Percentiles rank a stretch among this genome's conserved stretches.
Conservation (phyloP, 2,888 invertebrate genomes). For the Hydroisotoma schaefferi region DNA sequence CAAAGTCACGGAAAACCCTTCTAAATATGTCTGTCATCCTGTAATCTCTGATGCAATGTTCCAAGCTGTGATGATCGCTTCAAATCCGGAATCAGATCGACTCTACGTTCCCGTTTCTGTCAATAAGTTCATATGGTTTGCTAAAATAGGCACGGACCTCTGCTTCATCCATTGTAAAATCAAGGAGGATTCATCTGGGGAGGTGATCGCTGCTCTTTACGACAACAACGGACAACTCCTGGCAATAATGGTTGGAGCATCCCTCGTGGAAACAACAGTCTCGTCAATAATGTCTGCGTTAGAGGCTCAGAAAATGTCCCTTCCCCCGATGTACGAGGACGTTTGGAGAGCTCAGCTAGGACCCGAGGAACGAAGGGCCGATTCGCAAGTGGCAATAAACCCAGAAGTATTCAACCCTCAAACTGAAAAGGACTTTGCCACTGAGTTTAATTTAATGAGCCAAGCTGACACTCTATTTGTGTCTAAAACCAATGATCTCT, state of each 20-base stretch:
- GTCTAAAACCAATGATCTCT: not conserved
- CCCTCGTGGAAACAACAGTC: conserved; percentile 8
- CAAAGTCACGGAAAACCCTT: not conserved
- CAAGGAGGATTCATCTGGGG: not conserved
- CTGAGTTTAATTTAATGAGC: not conserved
- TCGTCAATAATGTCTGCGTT: not conserved
- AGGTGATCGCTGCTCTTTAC: not conserved
- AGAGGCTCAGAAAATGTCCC: not conserved
- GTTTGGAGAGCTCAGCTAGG: conserved; percentile 4
- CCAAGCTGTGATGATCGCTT: conserved; percentile 6
- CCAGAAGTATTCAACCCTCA: not conserved
- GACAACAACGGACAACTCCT: conserved; percentile 1
- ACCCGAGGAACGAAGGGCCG: not conserved
- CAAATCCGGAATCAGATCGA: not conserved
- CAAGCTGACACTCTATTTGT: not conserved
- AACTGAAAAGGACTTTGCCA: not conserved
- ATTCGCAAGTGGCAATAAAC: not conserved
- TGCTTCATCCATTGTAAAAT: not conserved
- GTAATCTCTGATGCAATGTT: conserved; percentile 7
- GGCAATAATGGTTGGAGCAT: conserved; percentile 7
- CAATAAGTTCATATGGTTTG: conserved; percentile 8
- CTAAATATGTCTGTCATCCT: conserved; percentile 8
- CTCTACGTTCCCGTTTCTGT: conserved; percentile 11
- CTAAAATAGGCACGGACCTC: not conserved
- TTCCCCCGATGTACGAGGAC: conserved; percentile 18